Evolutionary conservation across 2,113 vertebrate species (phyloP), one percentile per base, ranked within the genome.

Genomic region (Pogonocichla stellata): DNA sequence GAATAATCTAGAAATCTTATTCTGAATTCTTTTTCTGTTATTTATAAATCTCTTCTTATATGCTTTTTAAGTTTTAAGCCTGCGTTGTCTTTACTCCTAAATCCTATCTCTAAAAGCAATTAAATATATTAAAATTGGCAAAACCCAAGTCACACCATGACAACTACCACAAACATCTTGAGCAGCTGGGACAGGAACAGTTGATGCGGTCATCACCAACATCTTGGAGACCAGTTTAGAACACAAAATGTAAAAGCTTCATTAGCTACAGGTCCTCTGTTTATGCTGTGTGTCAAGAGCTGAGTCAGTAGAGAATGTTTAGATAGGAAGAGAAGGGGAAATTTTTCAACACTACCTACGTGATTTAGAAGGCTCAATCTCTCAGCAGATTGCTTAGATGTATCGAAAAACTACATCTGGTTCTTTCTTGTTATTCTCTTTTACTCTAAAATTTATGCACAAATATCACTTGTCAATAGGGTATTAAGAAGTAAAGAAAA

Each of bases 381-480:
- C 45, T 8, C 33, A 6, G 48, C 19, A 19, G 54, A 64, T 40
- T 19, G 54, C 26, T 87, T 29, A 67, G 33, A 33, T 53, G 13
- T 2, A 73, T 11, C 4, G 13, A 62, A 84, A 82, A 93, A 40
- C 19, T 42, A 16, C 17, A 67, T n/a, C 16, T 58, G 29, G 20
- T 16, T 12, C 85, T 79, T 94, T 92, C 9, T 61, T 45, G 28
- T 65, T 90, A 56, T 67, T 85, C 19, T 75, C 23, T 85, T 72
- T 86, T 89, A 88, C 79, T 58, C 84, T 82, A 84, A 91, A 80
- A 96, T 83, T 96, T 90, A 96, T 93, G 86, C 90, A 96, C 81
- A 96, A 90, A 80, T 94, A 81, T 93, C 34, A 64, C 61, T 43
- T 88, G 38, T 86, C 89, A 88, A 71, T 36, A 81, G 93, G 60